Evolutionary conservation across 1,140 invertebrate species (phyloP), one percentile per base, ranked within the genome.

Genomic region (Calosoma granatense): DNA sequence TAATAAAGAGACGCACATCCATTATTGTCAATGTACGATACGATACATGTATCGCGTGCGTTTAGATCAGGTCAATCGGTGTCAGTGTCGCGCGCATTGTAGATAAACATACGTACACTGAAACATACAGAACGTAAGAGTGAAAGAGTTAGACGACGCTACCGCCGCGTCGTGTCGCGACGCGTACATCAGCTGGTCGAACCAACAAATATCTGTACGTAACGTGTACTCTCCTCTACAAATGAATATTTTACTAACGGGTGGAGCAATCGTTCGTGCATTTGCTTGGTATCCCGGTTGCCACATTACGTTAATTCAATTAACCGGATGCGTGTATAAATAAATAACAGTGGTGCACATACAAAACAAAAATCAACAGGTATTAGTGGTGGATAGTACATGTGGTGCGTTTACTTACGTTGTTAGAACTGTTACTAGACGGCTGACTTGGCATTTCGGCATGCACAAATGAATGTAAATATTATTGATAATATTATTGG

Each of bases 361-460:
- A 47, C 41, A 47, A 47, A 11, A 47, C 41, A 47, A 47, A 47
- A 47, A 47, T 47, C 41, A 47, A 47, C 41, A 47, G 41, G 41
- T 47, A 47, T 47, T 47, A 47, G 41, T 47, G 41, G 26, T 36
- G 26, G 6, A 47, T 17, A 11, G 17, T 17, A 47, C 41, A 47
- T 47, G 41, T 47, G 41, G 17, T 11, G 6, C n/a, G n/a, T n/a
- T 47, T 17, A 47, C 26, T 36, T 36, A 36, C 26, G n/a, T 36
- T 36, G n/a, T 47, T 47, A 47, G 9, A 47, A 47, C 17, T 4
- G 17, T 47, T 12, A 4, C 15, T 47, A 47, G 6, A 12, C 15
- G 6, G 15, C 15, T 11, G 41, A 47, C 17, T 47, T 47, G 41
- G 41, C 41, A 47, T 47, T 47, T 47, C 41, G 17, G 41, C 41